Evolutionary conservation across 2,797 vertebrate species (phyloP).

Genomic region (Oreochromis mossambicus): DNA sequence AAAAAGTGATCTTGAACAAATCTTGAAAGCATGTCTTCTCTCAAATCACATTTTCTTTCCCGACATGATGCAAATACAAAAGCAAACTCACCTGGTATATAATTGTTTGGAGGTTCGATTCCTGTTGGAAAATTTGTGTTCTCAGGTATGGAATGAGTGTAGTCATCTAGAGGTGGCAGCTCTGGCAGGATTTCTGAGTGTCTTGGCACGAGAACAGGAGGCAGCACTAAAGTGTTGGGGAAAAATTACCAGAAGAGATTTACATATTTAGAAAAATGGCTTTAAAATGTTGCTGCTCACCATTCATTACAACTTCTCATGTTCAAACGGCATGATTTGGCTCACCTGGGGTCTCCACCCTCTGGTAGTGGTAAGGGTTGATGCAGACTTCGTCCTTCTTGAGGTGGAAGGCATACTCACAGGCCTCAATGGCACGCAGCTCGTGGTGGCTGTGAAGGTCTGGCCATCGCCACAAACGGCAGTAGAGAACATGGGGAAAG

Average conservation of each 20-base stretch:
- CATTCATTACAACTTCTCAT: not conserved
- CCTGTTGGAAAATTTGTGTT: constrained; percentile 99
- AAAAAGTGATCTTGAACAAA: not conserved
- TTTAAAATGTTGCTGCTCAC: not conserved
- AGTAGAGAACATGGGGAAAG: constrained; percentile 97
- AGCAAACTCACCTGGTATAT: constrained; percentile 90
- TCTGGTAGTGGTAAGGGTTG: constrained; percentile 99
- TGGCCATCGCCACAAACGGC: constrained; percentile 98
- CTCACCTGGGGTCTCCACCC: constrained; percentile 98
- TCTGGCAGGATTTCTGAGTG: constrained; percentile 97
- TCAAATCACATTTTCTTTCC: not conserved
- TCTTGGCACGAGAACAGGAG: constrained; percentile 95
- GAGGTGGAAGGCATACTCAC: constrained; percentile 99
- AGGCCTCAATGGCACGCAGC: constrained; percentile 98
- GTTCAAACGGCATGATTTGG: rapidly evolving
- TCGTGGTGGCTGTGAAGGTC: constrained; percentile 99
- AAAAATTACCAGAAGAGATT: not conserved
- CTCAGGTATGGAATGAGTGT: constrained; percentile 99
- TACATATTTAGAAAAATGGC: not conserved
- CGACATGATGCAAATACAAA: not conserved
- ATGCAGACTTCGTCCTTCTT: constrained; percentile 99
- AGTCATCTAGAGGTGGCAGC: constrained; percentile 94
- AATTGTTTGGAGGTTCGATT: constrained; percentile 98
- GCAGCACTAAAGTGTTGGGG: constrained; percentile 81
- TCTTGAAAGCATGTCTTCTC: not conserved